phyloP scores from a whole-genome alignment of 2,888 invertebrate species.

The Phania funesta region DNA sequence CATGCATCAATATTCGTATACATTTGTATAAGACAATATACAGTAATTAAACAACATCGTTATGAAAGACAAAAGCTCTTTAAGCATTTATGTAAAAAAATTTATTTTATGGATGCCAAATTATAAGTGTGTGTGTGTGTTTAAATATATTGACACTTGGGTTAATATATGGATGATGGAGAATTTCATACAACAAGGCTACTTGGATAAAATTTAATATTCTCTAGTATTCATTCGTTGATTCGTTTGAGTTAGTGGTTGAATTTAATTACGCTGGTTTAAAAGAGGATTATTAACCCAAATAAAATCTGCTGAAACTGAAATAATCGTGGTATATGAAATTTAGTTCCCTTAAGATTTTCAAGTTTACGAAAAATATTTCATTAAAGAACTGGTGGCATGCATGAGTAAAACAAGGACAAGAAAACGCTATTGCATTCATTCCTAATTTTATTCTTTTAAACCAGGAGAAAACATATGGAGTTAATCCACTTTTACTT shows the following conservation, averaged over 20 bases:
- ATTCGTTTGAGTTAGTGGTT: too few relatives aligned
- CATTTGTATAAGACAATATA: constrained; percentile 11
- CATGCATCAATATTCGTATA: too few relatives aligned
- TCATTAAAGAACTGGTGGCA: too few relatives aligned
- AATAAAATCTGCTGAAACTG: constrained; percentile 53
- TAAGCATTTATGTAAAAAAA: constrained; percentile 2
- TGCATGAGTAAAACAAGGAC: too few relatives aligned
- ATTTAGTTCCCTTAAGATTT: constrained; percentile 6
- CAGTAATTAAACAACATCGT: neutral
- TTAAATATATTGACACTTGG: too few relatives aligned
- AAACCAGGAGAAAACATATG: too few relatives aligned
- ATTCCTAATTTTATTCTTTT: too few relatives aligned
- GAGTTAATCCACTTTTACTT: constrained; percentile 52
- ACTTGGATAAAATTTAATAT: constrained; percentile 19
- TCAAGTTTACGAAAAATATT: neutral
- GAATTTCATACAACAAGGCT: neutral
- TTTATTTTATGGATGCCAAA: neutral
- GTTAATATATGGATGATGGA: too few relatives aligned
- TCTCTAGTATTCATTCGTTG: neutral
- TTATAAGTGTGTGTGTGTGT: too few relatives aligned
- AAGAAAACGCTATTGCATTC: too few relatives aligned
- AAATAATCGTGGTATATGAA: constrained; percentile 18
- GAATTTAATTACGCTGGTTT: too few relatives aligned
- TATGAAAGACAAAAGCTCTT: constrained; percentile 16
- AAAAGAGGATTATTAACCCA: constrained; percentile 11